Evolutionary conservation across 2,888 invertebrate species (phyloP).

Genomic region (Cinara cedri): DNA sequence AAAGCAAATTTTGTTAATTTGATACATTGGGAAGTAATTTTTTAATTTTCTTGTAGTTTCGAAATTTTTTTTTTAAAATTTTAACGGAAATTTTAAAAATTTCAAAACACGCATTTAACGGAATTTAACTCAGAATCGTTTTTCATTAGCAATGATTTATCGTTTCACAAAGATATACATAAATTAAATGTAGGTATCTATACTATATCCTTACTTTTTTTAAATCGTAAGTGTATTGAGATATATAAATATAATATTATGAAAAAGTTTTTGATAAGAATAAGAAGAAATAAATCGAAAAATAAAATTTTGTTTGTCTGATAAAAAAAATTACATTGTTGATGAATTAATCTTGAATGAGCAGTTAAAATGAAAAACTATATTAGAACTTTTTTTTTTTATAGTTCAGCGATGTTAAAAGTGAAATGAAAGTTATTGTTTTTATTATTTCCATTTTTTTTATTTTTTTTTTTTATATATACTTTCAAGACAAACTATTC

Average conservation of each 20-base stretch:
- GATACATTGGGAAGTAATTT: too few species aligned
- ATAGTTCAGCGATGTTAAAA: slow-evolving; percentile 28
- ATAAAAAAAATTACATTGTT: slow-evolving; percentile 33
- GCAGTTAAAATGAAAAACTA: slow-evolving; percentile 19
- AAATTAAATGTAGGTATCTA: too few species aligned
- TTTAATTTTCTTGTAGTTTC: too few species aligned
- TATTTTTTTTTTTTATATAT: not conserved
- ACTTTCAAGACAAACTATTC: slow-evolving; percentile 13
- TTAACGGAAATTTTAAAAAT: too few species aligned
- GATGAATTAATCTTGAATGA: slow-evolving; percentile 38
- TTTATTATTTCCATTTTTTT: slow-evolving; percentile 3
- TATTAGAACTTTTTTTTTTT: slow-evolving; percentile 10
- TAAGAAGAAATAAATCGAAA: slow-evolving; percentile 25
- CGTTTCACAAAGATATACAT: too few species aligned
- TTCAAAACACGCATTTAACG: too few species aligned
- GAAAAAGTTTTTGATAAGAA: not conserved
- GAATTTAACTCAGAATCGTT: too few species aligned
- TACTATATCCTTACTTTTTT: not conserved
- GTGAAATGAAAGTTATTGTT: slow-evolving; percentile 25
- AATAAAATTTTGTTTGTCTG: not conserved
- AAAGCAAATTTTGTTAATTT: too few species aligned
- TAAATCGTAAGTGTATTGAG: slow-evolving; percentile 20
- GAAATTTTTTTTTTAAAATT: too few species aligned
- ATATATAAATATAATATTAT: too few species aligned
- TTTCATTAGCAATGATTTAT: too few species aligned